Conservation (phyloP, 2,797 vertebrate species). For the Squalus acanthias region DNA sequence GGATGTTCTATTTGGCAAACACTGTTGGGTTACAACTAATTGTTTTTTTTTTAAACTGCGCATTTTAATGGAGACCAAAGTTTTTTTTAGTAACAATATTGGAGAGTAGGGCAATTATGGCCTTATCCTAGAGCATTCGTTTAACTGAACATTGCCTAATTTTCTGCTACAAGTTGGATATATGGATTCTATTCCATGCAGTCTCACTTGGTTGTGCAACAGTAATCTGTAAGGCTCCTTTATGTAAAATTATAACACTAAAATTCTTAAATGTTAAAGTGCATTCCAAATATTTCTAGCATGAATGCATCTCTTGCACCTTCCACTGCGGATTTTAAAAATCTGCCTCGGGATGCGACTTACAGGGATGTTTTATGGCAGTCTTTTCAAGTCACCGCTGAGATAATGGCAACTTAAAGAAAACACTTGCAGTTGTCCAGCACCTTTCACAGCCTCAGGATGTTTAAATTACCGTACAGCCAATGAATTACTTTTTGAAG, state of each 20-base stretch:
- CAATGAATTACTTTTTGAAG: neutral
- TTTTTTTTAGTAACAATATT: neutral
- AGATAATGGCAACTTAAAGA: neutral
- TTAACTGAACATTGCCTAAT: neutral
- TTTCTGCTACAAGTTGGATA: neutral
- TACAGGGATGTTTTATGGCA: neutral
- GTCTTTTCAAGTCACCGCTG: neutral
- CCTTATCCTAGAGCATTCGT: neutral
- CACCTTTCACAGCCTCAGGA: neutral
- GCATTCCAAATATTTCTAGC: neutral
- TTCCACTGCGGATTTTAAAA: neutral
- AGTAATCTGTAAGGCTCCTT: neutral
- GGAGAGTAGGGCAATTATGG: neutral
- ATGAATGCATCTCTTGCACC: neutral
- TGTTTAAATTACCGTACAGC: neutral
- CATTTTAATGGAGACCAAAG: neutral
- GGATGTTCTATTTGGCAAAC: neutral
- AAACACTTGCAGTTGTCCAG: neutral
- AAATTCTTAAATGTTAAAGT: neutral
- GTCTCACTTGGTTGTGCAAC: neutral
- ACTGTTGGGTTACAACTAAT: neutral
- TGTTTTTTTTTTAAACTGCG: neutral
- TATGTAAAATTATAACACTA: neutral
- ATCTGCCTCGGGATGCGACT: neutral
- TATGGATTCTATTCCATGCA: neutral